A percentile compares a stretch with the other conserved stretches of the same genome.
These are phyloP conservation scores for Lycocerus yunnanus DNA, from an alignment of 2,888 invertebrate species.

Conservation along the genomic window DNA sequence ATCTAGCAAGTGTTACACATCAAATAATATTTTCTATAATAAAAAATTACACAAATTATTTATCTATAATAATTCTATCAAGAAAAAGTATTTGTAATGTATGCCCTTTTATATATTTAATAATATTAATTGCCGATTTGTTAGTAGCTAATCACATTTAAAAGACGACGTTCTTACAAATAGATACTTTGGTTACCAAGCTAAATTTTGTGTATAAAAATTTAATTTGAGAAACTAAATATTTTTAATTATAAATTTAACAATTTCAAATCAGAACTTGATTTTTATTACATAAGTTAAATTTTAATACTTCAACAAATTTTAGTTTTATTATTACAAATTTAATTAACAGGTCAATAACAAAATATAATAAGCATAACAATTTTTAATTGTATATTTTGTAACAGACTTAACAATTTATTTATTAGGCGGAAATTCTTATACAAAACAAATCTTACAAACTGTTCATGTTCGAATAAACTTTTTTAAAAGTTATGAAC, in stretches of 20 bases:
- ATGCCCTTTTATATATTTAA: no score
- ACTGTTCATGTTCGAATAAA: neutral
- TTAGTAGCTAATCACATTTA: neutral
- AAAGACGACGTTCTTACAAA: neutral
- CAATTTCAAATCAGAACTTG: neutral
- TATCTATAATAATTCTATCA: neutral
- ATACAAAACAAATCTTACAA: neutral
- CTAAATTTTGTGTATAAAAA: neutral
- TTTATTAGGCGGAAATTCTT: neutral
- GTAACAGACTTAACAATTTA: neutral
- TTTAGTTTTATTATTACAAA: neutral
- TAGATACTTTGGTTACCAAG: no score
- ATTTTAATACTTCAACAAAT: neutral
- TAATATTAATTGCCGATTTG: neutral
- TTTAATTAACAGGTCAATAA: neutral
- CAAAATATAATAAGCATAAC: neutral
- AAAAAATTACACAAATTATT: neutral
- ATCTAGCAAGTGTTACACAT: neutral
- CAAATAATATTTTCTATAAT: neutral
- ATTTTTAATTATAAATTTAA: neutral
- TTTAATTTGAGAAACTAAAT: neutral
- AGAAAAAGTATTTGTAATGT: no score
- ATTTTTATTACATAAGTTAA: neutral
- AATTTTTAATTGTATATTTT: neutral
- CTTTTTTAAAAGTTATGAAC: neutral